Conservation (phyloP, 2,888 invertebrate species). For the Drosophila siamana region DNA sequence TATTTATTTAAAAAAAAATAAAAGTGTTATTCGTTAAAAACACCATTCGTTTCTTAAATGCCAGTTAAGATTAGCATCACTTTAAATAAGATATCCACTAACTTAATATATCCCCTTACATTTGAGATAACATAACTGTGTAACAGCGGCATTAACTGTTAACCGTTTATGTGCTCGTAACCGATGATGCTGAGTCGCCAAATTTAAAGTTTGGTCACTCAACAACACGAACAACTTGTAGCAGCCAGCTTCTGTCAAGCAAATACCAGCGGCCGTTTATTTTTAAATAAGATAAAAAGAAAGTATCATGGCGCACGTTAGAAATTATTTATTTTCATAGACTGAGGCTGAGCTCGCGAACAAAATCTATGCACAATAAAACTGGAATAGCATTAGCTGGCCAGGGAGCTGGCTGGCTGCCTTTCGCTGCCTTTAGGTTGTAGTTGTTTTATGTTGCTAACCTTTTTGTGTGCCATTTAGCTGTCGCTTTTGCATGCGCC, state of each 20-base stretch:
- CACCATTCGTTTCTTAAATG: too few species aligned
- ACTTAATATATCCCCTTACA: too few species aligned
- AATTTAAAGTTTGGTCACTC: not conserved
- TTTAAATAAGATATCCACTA: too few species aligned
- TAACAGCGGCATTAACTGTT: conserved; percentile 5
- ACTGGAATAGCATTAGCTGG: conserved; percentile 35
- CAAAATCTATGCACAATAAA: conserved; percentile 29
- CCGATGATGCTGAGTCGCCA: not conserved
- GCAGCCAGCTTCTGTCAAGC: conserved; percentile 29
- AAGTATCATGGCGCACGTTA: conserved; percentile 32
- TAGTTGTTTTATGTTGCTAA: conserved; percentile 26
- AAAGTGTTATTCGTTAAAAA: too few species aligned
- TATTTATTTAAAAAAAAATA: too few species aligned
- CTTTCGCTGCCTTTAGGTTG: conserved; percentile 52
- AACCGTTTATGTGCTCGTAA: conserved; percentile 5
- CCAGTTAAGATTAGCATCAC: too few species aligned
- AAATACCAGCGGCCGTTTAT: not conserved
- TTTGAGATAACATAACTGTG: not conserved
- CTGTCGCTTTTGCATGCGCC: conserved; percentile 69
- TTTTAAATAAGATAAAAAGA: conserved; percentile 26
- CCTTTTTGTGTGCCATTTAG: conserved; percentile 61
- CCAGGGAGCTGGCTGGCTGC: conserved; percentile 21
- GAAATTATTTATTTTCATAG: conserved; percentile 26
- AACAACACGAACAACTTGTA: not conserved
- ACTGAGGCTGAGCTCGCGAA: conserved; percentile 35